A percentile compares a stretch with the other conserved stretches of the same genome.
Conservation (phyloP, 2,113 vertebrate species). For the Salvelinus alpinus region DNA sequence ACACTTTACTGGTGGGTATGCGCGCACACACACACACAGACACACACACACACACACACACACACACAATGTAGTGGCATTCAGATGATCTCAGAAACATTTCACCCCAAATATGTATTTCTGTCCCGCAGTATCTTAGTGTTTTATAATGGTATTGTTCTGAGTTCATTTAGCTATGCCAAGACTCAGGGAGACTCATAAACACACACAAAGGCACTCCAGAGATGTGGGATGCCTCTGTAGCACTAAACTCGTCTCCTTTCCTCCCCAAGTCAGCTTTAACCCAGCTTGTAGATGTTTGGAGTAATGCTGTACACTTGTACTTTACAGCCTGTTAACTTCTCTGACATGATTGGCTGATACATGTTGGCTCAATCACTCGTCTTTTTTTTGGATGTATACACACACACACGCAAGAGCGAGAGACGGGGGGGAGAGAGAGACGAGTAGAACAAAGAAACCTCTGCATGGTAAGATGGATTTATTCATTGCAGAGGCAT, state of each 20-base stretch:
- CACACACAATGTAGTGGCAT: background rate
- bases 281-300: background rate
- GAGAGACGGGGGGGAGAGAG: conserved; percentile 18
- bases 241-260: background rate
- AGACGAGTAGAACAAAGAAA: conserved; percentile 41
- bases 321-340: background rate
- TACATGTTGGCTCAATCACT: background rate
- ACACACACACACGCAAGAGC: conserved; percentile 1
- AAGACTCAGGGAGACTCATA: background rate
- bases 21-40: background rate
- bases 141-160: background rate
- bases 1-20: background rate
- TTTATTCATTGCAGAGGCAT: conserved; percentile 52
- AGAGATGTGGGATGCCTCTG: too few species aligned
- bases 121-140: background rate
- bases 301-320: too few species aligned
- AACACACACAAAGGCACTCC: background rate
- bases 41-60: background rate
- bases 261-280: background rate
- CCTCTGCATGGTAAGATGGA: conserved; percentile 47
- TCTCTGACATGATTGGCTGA: background rate
- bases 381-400: background rate
- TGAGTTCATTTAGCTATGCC: background rate
- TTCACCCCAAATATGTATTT: too few species aligned
- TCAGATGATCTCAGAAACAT: too few species aligned